A percentile compares a stretch with the other conserved stretches of the same genome.
These are phyloP conservation scores for Parasteatoda lunata DNA, from an alignment of 2,888 invertebrate species.

Conservation along the genomic window DNA sequence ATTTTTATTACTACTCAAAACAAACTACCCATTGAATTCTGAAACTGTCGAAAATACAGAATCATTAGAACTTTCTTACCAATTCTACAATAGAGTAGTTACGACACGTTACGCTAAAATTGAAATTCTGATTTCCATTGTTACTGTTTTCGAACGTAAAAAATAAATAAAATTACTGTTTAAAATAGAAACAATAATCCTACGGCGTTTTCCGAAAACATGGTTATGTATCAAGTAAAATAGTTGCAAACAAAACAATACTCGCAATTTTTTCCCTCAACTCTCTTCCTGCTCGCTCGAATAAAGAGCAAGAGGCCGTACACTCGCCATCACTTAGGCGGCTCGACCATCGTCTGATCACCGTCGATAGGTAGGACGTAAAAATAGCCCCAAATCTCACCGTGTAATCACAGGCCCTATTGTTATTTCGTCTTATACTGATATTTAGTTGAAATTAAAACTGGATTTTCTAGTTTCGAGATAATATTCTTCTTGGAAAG, in stretches of 20 bases:
- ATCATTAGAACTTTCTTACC: too few relatives aligned
- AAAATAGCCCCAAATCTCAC: constrained; percentile 36
- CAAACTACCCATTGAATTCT: too few relatives aligned
- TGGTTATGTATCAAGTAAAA: not conserved
- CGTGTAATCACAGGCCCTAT: constrained; percentile 28
- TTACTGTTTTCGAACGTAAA: not conserved
- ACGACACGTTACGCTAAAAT: too few relatives aligned
- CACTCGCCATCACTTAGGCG: constrained; percentile 33
- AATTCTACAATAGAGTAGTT: too few relatives aligned
- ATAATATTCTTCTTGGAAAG: too few relatives aligned
- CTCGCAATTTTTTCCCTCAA: not conserved
- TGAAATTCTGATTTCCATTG: not conserved
- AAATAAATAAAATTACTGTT: not conserved
- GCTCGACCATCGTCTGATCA: constrained; percentile 36
- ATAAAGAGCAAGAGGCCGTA: constrained; percentile 34
- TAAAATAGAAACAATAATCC: constrained; percentile 33
- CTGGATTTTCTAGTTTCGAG: too few relatives aligned
- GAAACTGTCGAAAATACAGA: too few relatives aligned
- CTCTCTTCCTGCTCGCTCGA: constrained; percentile 36
- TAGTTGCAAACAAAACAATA: constrained; percentile 10
- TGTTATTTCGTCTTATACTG: constrained; percentile 22
- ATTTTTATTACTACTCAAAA: not conserved
- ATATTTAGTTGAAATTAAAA: too few relatives aligned
- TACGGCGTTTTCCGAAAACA: not conserved
- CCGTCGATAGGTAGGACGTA: constrained; percentile 22